Conservation (phyloP, 2,888 invertebrate species). For the Drosophila robusta region DNA sequence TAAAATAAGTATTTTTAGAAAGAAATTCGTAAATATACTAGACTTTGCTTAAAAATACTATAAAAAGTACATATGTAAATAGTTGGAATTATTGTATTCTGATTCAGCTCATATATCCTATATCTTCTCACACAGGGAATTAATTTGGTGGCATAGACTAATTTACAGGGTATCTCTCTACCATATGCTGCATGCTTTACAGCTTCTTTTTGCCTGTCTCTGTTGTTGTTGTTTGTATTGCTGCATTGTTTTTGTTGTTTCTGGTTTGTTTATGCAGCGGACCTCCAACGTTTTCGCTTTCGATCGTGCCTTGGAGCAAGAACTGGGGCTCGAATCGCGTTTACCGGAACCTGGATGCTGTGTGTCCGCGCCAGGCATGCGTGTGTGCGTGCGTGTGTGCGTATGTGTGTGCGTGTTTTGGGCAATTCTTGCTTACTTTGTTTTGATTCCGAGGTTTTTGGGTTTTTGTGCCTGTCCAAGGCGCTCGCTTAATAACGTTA, state of each 20-base stretch:
- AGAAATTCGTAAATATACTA: too few species aligned
- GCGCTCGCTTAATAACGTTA: conserved; percentile 77
- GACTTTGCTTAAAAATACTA: too few species aligned
- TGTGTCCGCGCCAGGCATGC: conserved; percentile 5
- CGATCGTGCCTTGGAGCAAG: conserved; percentile 55
- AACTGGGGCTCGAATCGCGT: conserved; percentile 27
- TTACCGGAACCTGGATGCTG: conserved; percentile 19
- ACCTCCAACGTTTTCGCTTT: conserved; percentile 80
- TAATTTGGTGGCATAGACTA: too few species aligned
- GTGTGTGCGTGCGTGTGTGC: conserved; percentile 19
- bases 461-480: conserved; percentile 43
- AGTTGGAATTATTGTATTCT: too few species aligned
- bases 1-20: too few species aligned
- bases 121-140: too few species aligned
- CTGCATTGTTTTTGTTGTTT: conserved; percentile 24
- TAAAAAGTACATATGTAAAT: too few species aligned
- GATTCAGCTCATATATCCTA: too few species aligned
- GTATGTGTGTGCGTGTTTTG: conserved; percentile 46
- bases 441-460: conserved; percentile 74
- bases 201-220: conserved; percentile 14
- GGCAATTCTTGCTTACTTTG: conserved; percentile 70
- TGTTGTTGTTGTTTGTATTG: conserved; percentile 13
- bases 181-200: not conserved
- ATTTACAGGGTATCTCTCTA: conserved; percentile 18
- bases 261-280: conserved; percentile 51